Base-by-base conservation (phyloP, 1,140 invertebrate species). In the Teleogryllus occipitalis region DNA sequence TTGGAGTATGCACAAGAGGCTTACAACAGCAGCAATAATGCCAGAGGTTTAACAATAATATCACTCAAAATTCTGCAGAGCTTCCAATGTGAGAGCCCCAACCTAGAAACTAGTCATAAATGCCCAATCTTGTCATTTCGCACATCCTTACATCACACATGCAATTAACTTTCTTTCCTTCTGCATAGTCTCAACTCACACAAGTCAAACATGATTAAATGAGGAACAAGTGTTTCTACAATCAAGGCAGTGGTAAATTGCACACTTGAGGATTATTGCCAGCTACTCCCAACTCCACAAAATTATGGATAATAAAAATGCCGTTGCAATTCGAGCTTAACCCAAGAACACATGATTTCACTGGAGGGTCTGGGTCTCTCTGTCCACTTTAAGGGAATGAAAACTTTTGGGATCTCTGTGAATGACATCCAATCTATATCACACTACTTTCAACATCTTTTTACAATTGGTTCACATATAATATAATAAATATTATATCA, bases 401-500 rank as follows among this genome's bases (percentile, higher is more conserved):
- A 14, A 14, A 7, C 54, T 65, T 39, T 39, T 5, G 27, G 27
- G 27, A 39, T 39, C 27, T 65, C 54, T 65, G 54, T 65, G 18
- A 65, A 65, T 10, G 54, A 65, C 10, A 65, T 10, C 54, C 54
- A 65, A 65, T 65, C 54, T 65, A 10, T 65, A 65, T 65, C 54
- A 65, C 54, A 65, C 54, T 65, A 14, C 54, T 65, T 65, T 18
- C 54, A 65, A 65, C 54, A 65, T 65, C 54, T 65, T 65, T 65
- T 65, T 18, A 65, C 54, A 65, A 65, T 65, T 18, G 18, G 18
- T 65, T 65, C 54, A 65, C 54, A 65, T 65, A 65, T 65, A 65
- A 65, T 65, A 65, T 65, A 65, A 65, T 65, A 65, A 65, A 14
- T 65, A 65, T 65, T 65, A 65, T 65, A 65, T 65, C 54, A 65